phyloP scores from a whole-genome alignment of 1,140 invertebrate genomes.

The Bombyx mandarina region DNA sequence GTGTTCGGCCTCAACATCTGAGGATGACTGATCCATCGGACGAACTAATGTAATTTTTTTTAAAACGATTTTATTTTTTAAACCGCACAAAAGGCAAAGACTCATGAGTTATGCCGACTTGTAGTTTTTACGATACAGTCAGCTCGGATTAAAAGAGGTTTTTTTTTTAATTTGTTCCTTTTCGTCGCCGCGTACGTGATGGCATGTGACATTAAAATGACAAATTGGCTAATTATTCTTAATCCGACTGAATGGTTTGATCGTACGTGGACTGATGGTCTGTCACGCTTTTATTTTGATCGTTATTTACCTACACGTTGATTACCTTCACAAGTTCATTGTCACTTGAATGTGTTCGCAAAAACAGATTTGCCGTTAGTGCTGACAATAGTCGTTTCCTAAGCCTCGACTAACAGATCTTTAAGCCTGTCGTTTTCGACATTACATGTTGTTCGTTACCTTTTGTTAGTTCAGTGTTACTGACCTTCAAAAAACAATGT shows the following conservation, averaged over 20 bases:
- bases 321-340: conserved; percentile 15
- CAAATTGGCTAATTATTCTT: conserved; percentile 69
- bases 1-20: conserved; percentile 42
- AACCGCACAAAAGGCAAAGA: conserved; percentile 54
- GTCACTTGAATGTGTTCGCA: conserved; percentile 5
- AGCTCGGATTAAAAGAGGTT: conserved; percentile 37
- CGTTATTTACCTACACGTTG: conserved; percentile 13
- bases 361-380: conserved; percentile 5
- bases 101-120: conserved; percentile 62
- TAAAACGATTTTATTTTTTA: conserved; percentile 54
- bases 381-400: conserved; percentile 1
- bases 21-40: conserved; percentile 64
- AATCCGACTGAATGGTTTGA: conserved; percentile 46
- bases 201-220: conserved; percentile 70
- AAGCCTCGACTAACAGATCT: not conserved
- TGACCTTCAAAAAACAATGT: too few relatives aligned
- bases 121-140: conserved; percentile 60
- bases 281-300: conserved; percentile 34
- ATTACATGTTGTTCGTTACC: too few relatives aligned
- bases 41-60: conserved; percentile 65
- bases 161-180: conserved; percentile 34
- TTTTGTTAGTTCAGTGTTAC: too few relatives aligned
- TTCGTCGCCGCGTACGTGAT: conserved; percentile 45
- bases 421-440: too few relatives aligned
- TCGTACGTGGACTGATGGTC: conserved; percentile 30